Evolutionary conservation across 2,797 vertebrate genomes (phyloP).

Genomic region (Crenichthys baileyi): DNA sequence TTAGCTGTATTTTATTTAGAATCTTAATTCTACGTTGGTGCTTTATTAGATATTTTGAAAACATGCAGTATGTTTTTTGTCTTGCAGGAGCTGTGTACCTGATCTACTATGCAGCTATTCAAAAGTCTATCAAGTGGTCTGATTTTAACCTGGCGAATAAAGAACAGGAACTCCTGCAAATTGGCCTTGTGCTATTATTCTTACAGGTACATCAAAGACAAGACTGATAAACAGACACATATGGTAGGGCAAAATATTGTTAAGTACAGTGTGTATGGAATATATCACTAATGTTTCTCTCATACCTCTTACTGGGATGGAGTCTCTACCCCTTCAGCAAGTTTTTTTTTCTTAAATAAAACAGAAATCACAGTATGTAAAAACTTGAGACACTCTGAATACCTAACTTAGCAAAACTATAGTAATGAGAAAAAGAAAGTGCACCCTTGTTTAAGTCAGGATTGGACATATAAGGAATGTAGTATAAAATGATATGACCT

Average conservation of each 20-base stretch:
- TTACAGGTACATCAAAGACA: slow-evolving; percentile 68
- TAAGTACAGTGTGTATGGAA: not conserved
- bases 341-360: not conserved
- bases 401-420: not conserved
- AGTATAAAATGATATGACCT: not conserved
- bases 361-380: not conserved
- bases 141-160: slow-evolving; percentile 31
- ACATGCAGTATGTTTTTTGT: not conserved
- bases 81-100: slow-evolving; percentile 71
- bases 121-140: slow-evolving; percentile 50
- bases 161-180: slow-evolving; percentile 51
- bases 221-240: not conserved
- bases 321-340: not conserved
- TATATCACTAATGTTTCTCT: not conserved
- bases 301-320: too few relatives aligned
- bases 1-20: not conserved
- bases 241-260: not conserved
- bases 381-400: not conserved
- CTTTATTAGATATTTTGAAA: not conserved
- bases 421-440: not conserved
- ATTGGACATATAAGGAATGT: not conserved
- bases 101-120: slow-evolving; percentile 60
- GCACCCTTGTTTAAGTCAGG: not conserved
- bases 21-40: not conserved
- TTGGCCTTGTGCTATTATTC: slow-evolving; percentile 75